These are phyloP conservation scores for Myotis myotis DNA, from an alignment of 2,797 vertebrate species.

Conservation along the genomic window DNA sequence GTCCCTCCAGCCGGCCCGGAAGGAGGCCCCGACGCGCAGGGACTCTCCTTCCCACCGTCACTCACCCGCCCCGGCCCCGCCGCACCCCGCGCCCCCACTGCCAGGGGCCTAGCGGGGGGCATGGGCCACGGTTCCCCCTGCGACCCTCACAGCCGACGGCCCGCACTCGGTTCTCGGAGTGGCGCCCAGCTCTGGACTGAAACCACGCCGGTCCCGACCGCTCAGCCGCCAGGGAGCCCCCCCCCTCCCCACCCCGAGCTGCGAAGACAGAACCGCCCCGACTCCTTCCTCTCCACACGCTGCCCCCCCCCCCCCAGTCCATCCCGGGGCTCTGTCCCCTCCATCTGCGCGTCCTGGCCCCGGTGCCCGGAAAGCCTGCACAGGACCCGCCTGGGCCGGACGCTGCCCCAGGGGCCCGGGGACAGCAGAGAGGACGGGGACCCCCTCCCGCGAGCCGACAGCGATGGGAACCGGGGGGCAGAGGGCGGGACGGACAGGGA, in stretches of 20 bases:
- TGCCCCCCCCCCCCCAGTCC: background rate
- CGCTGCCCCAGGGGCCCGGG: background rate
- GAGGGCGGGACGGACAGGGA: background rate
- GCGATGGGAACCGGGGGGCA: background rate
- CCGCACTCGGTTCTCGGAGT: background rate
- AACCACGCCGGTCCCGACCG: background rate
- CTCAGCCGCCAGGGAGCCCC: background rate
- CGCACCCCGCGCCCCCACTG: background rate
- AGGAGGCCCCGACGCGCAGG: background rate
- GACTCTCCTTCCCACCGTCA: too few relatives aligned
- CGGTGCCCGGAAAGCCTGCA: background rate
- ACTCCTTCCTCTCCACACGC: background rate
- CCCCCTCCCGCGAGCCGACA: background rate
- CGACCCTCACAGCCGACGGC: background rate
- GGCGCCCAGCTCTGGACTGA: background rate
- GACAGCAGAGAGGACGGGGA: background rate
- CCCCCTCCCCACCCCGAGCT: background rate
- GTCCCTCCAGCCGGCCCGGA: background rate
- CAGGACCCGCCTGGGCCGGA: background rate
- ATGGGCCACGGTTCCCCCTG: too few relatives aligned
- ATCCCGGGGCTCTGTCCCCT: background rate
- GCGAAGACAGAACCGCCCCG: background rate
- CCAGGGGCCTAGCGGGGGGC: background rate
- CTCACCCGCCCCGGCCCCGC: background rate
- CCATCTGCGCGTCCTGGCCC: too few relatives aligned